Evolutionary conservation across 2,113 vertebrate species (phyloP), one percentile per base, ranked within the genome.

Genomic region (Cichladusa arquata): DNA sequence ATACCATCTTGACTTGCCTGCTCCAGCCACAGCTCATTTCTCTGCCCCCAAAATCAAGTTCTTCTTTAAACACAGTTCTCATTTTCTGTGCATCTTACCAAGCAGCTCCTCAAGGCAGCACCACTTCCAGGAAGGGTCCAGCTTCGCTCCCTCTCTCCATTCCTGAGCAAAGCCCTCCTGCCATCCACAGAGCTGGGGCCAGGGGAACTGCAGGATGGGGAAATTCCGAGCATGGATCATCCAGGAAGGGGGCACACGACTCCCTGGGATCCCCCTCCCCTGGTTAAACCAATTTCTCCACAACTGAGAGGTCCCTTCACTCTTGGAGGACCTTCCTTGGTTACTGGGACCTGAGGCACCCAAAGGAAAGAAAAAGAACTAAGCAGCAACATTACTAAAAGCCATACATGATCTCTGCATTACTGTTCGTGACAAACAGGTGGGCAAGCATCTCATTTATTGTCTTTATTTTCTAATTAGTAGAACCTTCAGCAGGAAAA

Each of bases 201-300:
- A 18, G 31, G 11, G 29, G 12, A 19, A 6, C 34, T 19, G 17
- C 24, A 33, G 0, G 1, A 7, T 29, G n/a, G 31, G 31, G 47
- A 67, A 50, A 19, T 12, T 4, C 17, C 0, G 1, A 67, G 33
- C 4, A 25, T 4, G 0, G 0, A 1, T 13, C 28, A 48, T 38
- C 1, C 0, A 29, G 44, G 18, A 66, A 62, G 6, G 2, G 5
- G 2, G 0, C 24, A 78, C 25, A 10, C 5, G 56, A 20, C 1
- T 71, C 9, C 4, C 2, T 40, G 42, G 11, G 5, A 51, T 62
- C 2, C 17, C 2, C 2, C 13, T 76, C 7, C 24, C 5, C 19
- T 38, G 0, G 2, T 60, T 38, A 80, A 82, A 53, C 2, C 1
- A 3, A 8, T 53, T 22, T 3, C 17, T 56, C 11, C 33, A n/a